Evolutionary conservation across 2,113 vertebrate genomes (phyloP), one percentile per base, ranked within the genome.

Genomic region (Mirza zaza): DNA sequence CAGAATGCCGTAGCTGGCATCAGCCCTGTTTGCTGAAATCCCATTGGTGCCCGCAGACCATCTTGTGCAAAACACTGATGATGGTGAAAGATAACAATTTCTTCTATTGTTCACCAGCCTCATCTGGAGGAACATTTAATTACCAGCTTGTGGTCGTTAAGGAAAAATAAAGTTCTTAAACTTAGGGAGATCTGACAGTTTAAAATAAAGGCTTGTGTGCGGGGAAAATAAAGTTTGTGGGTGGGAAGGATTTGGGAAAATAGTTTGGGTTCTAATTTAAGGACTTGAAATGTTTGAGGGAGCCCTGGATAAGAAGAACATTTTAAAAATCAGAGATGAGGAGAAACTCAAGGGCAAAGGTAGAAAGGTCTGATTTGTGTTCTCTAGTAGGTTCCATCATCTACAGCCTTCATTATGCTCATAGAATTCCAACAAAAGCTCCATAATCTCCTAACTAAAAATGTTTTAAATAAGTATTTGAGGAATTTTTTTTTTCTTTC

Each of bases 111-210:
- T 95, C 63, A 21, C 27, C 83, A 81, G 57, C 29, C 55, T 61
- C 79, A 73, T 88, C 68, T 87, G 36, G 82, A 87, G 75, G 70
- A 94, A 70, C 92, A 52, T 76, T 90, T 97, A 76, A 77, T 94
- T 94, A 81, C 36, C 87, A 83, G 68, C 70, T 94, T 90, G 70
- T 76, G 59, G 8, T 39, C 65, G 61, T 89, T 65, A 65, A 63
- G 39, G 63, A n/a, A 71, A 95, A 85, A 88, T 55, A 36, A 75
- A 75, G 32, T 80, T 92, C 79, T 94, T 63, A 50, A 76, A 61
- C 67, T 61, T 15, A 2, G 86, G 29, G 57, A 17, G 29, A 82
- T 68, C 84, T 90, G 87, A 39, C 92, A 97, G 57, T 96, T 96
- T 71, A 92, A 93, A 89, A 76, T 52, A 71, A 95, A 93, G 84